These are phyloP conservation scores for Ornithorhynchus anatinus DNA, from an alignment of 2,113 vertebrate species.

Conservation along the genomic window DNA sequence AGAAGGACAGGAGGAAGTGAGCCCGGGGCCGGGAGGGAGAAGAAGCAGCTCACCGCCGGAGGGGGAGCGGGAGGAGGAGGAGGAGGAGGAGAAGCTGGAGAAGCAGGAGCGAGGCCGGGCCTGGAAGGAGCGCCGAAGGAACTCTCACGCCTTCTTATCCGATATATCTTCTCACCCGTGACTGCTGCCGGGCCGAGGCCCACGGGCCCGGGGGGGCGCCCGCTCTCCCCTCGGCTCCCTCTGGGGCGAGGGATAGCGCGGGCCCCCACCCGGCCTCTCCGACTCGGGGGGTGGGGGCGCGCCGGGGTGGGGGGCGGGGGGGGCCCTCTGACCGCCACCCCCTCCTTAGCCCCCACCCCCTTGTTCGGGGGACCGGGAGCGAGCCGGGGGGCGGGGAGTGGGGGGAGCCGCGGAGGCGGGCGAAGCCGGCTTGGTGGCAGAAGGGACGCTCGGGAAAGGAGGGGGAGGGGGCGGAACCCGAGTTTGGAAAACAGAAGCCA, in stretches of 20 bases:
- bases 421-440: background rate
- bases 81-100: conserved; percentile 57
- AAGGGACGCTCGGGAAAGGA: conserved; percentile 9
- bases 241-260: no score
- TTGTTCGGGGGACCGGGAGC: conserved; percentile 30
- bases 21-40: conserved; percentile 34
- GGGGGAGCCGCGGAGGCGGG: conserved; percentile 30
- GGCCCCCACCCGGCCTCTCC: background rate
- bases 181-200: conserved; percentile 76
- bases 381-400: conserved; percentile 41
- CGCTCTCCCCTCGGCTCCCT: conserved; percentile 37
- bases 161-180: conserved; percentile 76
- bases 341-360: background rate
- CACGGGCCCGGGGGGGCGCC: conserved; percentile 61
- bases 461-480: background rate
- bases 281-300: background rate
- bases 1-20: conserved; percentile 97
- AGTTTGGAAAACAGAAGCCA: background rate
- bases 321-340: no score
- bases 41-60: conserved; percentile 68
- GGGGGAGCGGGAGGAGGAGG: conserved; percentile 77
- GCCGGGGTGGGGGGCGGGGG: conserved; percentile 8
- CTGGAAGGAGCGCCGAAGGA: conserved; percentile 72
- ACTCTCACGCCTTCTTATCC: conserved; percentile 79
- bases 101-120: conserved; percentile 72